A percentile compares a stretch with the other conserved stretches of the same genome.
phyloP scores from a whole-genome alignment of 2,797 vertebrate genomes.

The Pseudocheirus occidentalis region DNA sequence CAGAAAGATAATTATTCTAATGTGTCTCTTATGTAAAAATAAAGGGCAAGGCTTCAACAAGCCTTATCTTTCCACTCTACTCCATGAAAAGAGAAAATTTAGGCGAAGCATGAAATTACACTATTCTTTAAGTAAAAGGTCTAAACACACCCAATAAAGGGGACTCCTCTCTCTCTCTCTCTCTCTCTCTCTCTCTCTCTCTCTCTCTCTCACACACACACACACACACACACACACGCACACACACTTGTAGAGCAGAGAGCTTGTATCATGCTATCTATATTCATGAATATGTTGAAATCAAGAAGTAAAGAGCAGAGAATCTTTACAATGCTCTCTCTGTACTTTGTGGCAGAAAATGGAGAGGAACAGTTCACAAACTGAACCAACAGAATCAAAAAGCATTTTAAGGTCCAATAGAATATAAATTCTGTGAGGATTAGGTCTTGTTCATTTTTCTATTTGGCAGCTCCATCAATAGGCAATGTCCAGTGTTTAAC shows the following conservation, averaged over 20 bases:
- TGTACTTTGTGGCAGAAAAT: neutral
- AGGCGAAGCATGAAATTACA: slow-evolving; percentile 39
- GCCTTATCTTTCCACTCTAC: slow-evolving; percentile 23
- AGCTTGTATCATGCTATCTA: neutral
- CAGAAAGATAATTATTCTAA: slow-evolving; percentile 31
- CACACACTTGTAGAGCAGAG: too few relatives aligned
- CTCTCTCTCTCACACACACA: too few relatives aligned
- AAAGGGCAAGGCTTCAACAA: slow-evolving; percentile 9
- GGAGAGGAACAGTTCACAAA: neutral
- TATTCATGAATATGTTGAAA: neutral
- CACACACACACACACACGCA: too few relatives aligned
- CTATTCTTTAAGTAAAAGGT: slow-evolving; percentile 5
- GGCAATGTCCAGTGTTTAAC: neutral
- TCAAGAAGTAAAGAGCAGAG: neutral
- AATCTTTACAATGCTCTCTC: neutral
- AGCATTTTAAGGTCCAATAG: neutral
- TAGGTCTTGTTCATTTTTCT: neutral
- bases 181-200: too few relatives aligned
- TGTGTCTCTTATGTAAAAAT: slow-evolving; percentile 32
- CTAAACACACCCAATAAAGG: neutral
- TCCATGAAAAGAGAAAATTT: slow-evolving; percentile 41
- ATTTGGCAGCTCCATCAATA: neutral
- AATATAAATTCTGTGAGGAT: neutral
- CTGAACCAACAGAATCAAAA: neutral
- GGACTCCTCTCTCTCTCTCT: neutral